A percentile compares a stretch with the other conserved stretches of the same genome.
These are phyloP conservation scores for Glaucopsyche alexis DNA, from an alignment of 2,888 invertebrate genomes.

Conservation along the genomic window DNA sequence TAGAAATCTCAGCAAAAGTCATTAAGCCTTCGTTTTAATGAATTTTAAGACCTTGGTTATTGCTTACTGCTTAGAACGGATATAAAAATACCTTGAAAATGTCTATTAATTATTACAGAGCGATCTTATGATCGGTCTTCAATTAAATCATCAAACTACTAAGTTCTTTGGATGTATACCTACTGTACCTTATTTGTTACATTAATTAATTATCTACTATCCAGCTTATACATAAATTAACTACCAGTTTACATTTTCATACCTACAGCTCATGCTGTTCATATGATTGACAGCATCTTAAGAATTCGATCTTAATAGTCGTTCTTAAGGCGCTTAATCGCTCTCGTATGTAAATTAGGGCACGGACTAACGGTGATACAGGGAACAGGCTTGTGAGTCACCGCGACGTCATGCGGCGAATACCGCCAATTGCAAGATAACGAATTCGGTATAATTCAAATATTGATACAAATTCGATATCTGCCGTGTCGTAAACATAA, in stretches of 20 bases:
- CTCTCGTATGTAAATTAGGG: conserved; percentile 44
- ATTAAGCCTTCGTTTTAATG: background rate
- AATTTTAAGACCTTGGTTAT: conserved; percentile 8
- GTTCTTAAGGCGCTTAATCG: conserved; percentile 33
- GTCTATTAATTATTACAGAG: background rate
- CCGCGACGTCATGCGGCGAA: conserved; percentile 51
- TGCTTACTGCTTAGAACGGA: background rate
- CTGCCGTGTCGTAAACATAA: background rate
- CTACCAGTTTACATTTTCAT: background rate
- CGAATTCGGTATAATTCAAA: conserved; percentile 34
- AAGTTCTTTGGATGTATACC: background rate
- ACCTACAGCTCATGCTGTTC: background rate
- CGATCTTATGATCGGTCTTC: background rate
- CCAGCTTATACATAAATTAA: too few relatives aligned
- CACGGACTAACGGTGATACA: conserved; percentile 61
- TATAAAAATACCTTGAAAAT: conserved; percentile 5
- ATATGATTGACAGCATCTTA: background rate
- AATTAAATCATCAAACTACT: background rate
- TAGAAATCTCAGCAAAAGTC: background rate
- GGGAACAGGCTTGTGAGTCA: conserved; percentile 70
- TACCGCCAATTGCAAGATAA: conserved; percentile 43
- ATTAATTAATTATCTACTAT: background rate
- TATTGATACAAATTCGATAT: conserved; percentile 1
- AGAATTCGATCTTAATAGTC: background rate
- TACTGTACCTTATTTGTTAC: background rate